A percentile compares a stretch with the other conserved stretches of the same genome.
Evolutionary conservation across 1,140 invertebrate species (phyloP).

Genomic region (Dolichoris vasculosae): DNA sequence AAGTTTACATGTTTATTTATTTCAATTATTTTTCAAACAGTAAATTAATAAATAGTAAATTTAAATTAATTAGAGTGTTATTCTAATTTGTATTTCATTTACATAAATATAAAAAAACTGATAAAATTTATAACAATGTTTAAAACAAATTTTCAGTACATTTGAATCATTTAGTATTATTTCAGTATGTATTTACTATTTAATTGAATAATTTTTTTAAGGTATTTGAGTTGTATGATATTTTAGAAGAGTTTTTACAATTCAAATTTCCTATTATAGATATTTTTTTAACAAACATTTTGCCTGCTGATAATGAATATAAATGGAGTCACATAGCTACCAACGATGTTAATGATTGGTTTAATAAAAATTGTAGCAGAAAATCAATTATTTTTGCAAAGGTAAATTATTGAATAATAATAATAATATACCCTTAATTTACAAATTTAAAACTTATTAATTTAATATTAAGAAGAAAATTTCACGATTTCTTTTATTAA

Average conservation of each 20-base stretch:
- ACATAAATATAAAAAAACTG: no score
- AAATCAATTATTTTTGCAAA: slow-evolving; percentile 62
- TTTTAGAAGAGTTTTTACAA: slow-evolving; percentile 62
- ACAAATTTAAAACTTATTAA: no score
- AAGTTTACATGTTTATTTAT: no score
- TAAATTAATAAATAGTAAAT: not conserved
- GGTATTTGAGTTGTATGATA: slow-evolving; percentile 60
- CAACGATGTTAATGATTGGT: slow-evolving; percentile 60
- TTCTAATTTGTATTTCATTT: no score
- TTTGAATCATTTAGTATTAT: slow-evolving; percentile 30
- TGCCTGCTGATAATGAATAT: slow-evolving; percentile 67
- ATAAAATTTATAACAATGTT: not conserved
- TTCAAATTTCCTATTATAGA: slow-evolving; percentile 63
- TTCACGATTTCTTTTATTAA: no score
- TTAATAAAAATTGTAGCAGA: slow-evolving; percentile 55
- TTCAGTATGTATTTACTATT: not conserved
- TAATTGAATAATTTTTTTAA: slow-evolving; percentile 53
- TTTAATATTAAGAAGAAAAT: no score
- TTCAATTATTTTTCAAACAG: no score
- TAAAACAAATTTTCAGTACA: slow-evolving; percentile 23
- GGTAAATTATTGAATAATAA: slow-evolving; percentile 58
- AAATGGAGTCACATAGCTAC: slow-evolving; percentile 64
- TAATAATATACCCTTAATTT: no score
- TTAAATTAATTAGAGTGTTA: not conserved
- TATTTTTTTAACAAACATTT: slow-evolving; percentile 63